Evolutionary conservation across 2,888 invertebrate species (phyloP).

Genomic region (Listrodromus nycthemerus): DNA sequence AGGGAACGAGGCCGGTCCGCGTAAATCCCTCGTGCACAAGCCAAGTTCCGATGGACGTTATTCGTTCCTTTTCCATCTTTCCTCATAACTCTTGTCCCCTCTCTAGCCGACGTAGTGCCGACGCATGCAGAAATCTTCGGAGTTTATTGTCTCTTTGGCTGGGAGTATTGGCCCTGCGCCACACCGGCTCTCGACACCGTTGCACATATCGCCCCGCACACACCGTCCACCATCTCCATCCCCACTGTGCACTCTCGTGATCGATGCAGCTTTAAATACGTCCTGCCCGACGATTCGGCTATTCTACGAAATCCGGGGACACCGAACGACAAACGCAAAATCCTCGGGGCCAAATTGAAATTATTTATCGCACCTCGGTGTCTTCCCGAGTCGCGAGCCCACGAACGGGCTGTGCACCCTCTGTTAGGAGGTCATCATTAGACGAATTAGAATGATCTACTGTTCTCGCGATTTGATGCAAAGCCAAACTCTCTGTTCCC

Average conservation of each 20-base stretch:
- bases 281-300: constrained; percentile 39
- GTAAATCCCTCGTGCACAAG: constrained; percentile 16
- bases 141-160: constrained; percentile 52
- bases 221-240: constrained; percentile 20
- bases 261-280: constrained; percentile 54
- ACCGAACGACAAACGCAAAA: background rate
- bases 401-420: constrained; percentile 3
- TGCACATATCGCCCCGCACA: background rate
- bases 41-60: constrained; percentile 48
- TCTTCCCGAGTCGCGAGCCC: background rate
- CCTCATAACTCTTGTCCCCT: constrained; percentile 38
- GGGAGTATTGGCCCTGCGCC: constrained; percentile 43
- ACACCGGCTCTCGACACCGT: constrained; percentile 21
- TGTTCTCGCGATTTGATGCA: constrained; percentile 15
- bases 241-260: constrained; percentile 29
- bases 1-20: background rate
- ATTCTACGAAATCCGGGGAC: constrained; percentile 33
- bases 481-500: background rate
- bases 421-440: constrained; percentile 42
- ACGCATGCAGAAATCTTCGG: constrained; percentile 27
- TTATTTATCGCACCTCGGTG: constrained; percentile 43
- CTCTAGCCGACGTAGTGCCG: background rate
- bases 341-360: constrained; percentile 32
- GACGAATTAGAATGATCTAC: constrained; percentile 43
- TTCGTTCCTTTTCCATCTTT: constrained; percentile 38